Conservation (phyloP, 2,797 vertebrate genomes). For the Brachyrhaphis roseni region DNA sequence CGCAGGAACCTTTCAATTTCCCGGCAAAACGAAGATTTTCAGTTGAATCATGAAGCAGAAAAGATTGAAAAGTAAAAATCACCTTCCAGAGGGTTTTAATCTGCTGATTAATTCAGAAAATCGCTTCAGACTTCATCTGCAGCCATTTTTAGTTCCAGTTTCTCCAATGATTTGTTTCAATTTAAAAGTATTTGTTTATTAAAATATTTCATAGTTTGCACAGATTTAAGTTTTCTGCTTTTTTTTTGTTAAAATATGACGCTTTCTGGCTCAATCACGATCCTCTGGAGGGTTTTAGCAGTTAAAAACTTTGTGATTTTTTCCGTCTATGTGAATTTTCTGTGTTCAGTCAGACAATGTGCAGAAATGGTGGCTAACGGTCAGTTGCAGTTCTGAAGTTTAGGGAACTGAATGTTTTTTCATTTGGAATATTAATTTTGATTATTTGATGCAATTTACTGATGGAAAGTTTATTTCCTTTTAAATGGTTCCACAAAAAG, state of each 20-base stretch:
- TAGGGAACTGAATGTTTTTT: too few species aligned
- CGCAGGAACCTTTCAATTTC: not conserved
- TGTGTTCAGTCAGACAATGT: not conserved
- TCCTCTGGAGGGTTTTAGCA: not conserved
- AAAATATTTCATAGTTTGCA: not conserved
- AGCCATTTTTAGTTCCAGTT: not conserved
- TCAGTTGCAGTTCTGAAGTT: too few species aligned
- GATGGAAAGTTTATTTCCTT: not conserved
- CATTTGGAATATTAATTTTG: not conserved
- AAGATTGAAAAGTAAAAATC: not conserved
- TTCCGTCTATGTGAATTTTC: not conserved
- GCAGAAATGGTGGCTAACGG: too few species aligned
- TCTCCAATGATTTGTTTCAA: not conserved
- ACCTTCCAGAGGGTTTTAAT: not conserved
- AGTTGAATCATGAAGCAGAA: not conserved
- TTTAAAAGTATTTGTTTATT: not conserved
- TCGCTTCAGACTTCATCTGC: not conserved
- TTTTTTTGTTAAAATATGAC: not conserved
- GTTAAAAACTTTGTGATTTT: not conserved
- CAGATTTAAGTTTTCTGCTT: not conserved
- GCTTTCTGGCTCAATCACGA: not conserved
- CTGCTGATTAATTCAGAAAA: not conserved
- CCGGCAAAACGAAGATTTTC: not conserved
- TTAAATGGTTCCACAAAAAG: not conserved
- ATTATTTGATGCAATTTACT: not conserved